Conservation (phyloP, 2,113 vertebrate genomes). For the Furnarius figulus region DNA sequence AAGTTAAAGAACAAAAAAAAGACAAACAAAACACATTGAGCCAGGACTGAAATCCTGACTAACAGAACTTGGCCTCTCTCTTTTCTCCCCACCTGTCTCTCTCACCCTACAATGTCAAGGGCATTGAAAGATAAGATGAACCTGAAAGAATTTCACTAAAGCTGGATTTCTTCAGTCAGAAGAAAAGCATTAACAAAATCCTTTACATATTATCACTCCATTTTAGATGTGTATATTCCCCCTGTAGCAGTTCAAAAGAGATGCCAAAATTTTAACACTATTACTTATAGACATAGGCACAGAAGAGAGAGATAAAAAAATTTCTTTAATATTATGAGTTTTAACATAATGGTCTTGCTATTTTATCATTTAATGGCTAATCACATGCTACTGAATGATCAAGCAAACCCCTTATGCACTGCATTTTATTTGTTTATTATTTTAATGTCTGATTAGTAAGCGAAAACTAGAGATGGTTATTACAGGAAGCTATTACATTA, state of each 20-base stretch:
- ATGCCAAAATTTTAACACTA: not conserved
- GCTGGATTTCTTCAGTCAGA: not conserved
- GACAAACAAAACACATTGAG: not conserved
- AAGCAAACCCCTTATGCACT: not conserved
- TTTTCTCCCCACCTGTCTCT: not conserved
- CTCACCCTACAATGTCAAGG: not conserved
- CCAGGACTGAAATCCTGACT: not conserved
- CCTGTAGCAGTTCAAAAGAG: not conserved
- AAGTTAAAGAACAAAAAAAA: not conserved
- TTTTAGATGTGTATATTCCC: not conserved
- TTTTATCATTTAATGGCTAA: not conserved
- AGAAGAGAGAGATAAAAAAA: not conserved
- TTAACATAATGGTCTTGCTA: not conserved
- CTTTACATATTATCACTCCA: not conserved
- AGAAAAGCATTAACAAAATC: not conserved
- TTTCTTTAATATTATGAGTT: not conserved
- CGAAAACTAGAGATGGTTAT: not conserved
- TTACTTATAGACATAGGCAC: not conserved
- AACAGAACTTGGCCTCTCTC: not conserved
- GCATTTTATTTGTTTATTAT: not conserved
- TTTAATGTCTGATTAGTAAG: not conserved
- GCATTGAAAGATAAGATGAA: not conserved
- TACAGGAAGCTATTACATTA: not conserved
- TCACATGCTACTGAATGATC: not conserved
- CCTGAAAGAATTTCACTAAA: not conserved